Evolutionary conservation across 1,140 invertebrate genomes (phyloP), one percentile per base, ranked within the genome.

Genomic region (Lepidurus arcticus): DNA sequence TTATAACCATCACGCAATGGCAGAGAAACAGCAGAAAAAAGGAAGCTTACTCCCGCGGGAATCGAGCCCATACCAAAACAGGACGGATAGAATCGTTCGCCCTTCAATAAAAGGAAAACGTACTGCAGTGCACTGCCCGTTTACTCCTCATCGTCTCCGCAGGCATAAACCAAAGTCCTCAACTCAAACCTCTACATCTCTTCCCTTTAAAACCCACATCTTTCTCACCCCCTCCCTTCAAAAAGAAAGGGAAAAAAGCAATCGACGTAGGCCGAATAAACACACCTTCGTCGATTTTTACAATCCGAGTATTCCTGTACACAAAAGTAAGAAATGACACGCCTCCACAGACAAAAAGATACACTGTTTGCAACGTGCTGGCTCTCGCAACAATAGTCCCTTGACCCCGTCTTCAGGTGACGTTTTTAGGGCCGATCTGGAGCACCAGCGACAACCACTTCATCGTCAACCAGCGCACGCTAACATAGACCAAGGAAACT

Each of bases 401-500:
- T 65, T 65, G 53, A 65, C 53, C 53, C 8, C 53, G 53, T 65
- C 21, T 65, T 65, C 53, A 65, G 53, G 53, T 65, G 53, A 65
- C 53, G 53, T 65, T 65, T 65, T 65, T 65, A 65, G 21, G 53
- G 53, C 53, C 53, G 21, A 16, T 65, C 16, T 65, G 53, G 53
- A 65, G 53, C 53, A 65, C 53, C 53, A 16, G 53, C 53, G 53
- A 65, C 53, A 65, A 65, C 53, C 53, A 65, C 53, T 65, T 65
- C 53, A 65, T 65, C 53, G 53, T 65, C 53, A 13, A 65, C 8
- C 53, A 65, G 53, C 53, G 1, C 53, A 16, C 53, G 53, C 53
- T 65, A 65, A 65, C 53, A 21, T 65, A 65, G 21, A 21, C 16
- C 13, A 21, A 21, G 53, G 53, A 7, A 65, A 65, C 53, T 65